Conservation (phyloP, 1,140 invertebrate species). For the Cecropterus lyciades region DNA sequence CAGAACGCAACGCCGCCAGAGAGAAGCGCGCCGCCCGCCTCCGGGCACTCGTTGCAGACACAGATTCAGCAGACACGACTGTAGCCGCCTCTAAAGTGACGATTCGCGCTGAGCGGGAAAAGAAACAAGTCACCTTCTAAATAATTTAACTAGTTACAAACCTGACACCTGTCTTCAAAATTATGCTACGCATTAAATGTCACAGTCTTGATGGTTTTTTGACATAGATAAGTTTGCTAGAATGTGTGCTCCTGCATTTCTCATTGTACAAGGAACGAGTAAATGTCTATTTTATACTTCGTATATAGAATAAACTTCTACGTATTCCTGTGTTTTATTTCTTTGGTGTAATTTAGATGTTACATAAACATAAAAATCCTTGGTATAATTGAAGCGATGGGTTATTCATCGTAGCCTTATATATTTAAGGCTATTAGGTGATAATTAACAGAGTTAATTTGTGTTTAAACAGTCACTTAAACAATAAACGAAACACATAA, state of each 20-base stretch:
- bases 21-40: constrained; percentile 85
- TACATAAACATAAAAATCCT: background rate
- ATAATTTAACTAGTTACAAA: constrained; percentile 18
- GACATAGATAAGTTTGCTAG: constrained; percentile 64
- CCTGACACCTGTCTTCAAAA: constrained; percentile 39
- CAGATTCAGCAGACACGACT: constrained; percentile 64
- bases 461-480: too few relatives aligned
- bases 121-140: constrained; percentile 82
- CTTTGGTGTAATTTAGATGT: constrained; percentile 48
- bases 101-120: constrained; percentile 70
- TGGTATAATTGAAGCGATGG: too few relatives aligned
- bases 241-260: constrained; percentile 71
- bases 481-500: too few relatives aligned
- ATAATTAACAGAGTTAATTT: too few relatives aligned
- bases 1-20: constrained; percentile 83
- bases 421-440: too few relatives aligned
- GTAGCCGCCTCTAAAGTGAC: constrained; percentile 64
- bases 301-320: constrained; percentile 71
- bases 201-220: constrained; percentile 45
- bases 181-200: constrained; percentile 22
- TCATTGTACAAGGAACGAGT: constrained; percentile 64
- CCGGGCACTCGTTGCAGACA: constrained; percentile 84
- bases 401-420: too few relatives aligned
- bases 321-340: constrained; percentile 68
- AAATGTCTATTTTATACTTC: constrained; percentile 73